phyloP scores from a whole-genome alignment of 1,140 invertebrate genomes.

The Dendrolimus punctatus region DNA sequence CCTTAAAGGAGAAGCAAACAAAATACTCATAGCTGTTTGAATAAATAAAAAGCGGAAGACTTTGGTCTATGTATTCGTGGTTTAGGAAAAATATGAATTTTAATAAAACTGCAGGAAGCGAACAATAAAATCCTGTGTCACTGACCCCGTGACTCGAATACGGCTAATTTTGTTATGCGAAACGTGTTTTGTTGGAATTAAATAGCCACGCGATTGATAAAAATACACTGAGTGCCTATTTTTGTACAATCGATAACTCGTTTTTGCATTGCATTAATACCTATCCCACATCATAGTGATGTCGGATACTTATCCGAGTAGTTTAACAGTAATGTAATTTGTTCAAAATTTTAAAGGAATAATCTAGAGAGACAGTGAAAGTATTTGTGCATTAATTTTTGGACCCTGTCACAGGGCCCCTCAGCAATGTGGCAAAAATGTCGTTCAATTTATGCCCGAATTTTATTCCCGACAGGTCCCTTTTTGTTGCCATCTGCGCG shows the following conservation, averaged over 20 bases:
- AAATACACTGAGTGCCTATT: not conserved
- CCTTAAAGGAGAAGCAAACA: constrained; percentile 10
- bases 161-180: constrained; percentile 47
- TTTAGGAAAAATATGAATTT: constrained; percentile 51
- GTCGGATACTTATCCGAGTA: not conserved
- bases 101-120: constrained; percentile 57
- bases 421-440: constrained; percentile 64
- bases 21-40: constrained; percentile 3
- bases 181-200: constrained; percentile 47
- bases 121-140: constrained; percentile 59
- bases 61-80: constrained; percentile 22
- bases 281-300: not conserved
- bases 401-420: constrained; percentile 24
- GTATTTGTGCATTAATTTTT: constrained; percentile 20
- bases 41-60: constrained; percentile 26
- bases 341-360: not conserved
- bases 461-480: constrained; percentile 62
- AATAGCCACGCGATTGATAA: constrained; percentile 8
- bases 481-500: constrained; percentile 69
- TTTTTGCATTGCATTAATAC: not conserved
- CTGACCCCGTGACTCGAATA: constrained; percentile 61
- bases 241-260: not conserved
- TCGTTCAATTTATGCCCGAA: constrained; percentile 69
- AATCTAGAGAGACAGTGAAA: constrained; percentile 15
- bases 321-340: no score